Evolutionary conservation across 2,113 vertebrate species (phyloP).

Genomic region (Alouatta palliata): DNA sequence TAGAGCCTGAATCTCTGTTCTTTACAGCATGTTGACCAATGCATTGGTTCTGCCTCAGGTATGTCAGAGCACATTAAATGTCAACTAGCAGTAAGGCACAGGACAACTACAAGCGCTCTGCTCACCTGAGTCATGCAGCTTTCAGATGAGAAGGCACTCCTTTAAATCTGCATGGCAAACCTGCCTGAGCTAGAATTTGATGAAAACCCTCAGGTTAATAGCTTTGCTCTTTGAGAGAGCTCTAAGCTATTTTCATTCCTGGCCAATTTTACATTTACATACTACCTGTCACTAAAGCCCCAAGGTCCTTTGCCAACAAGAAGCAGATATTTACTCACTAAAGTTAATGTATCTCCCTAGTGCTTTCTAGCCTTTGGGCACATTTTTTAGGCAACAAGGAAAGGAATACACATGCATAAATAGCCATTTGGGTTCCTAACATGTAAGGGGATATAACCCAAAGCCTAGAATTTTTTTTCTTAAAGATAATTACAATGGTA

Average conservation of each 20-base stretch:
- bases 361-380: slow-evolving; percentile 1
- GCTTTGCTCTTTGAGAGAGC: slow-evolving; percentile 54
- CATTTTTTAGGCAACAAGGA: slow-evolving; percentile 5
- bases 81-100: neutral
- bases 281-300: neutral
- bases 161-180: slow-evolving; percentile 10
- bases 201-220: slow-evolving; percentile 40
- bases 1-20: neutral
- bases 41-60: neutral
- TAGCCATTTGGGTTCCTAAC: neutral
- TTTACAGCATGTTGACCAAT: neutral
- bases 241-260: slow-evolving; percentile 47
- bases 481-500: neutral
- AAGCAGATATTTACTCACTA: slow-evolving; percentile 46
- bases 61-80: neutral
- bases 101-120: neutral
- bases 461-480: neutral
- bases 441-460: neutral
- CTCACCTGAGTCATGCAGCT: neutral
- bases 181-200: slow-evolving; percentile 1
- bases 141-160: neutral
- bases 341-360: neutral
- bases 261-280: slow-evolving; percentile 8
- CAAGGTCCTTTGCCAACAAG: neutral
- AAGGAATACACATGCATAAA: neutral